These are phyloP conservation scores for Drosophila kurseongensis DNA, from an alignment of 1,140 invertebrate genomes.

Conservation along the genomic window DNA sequence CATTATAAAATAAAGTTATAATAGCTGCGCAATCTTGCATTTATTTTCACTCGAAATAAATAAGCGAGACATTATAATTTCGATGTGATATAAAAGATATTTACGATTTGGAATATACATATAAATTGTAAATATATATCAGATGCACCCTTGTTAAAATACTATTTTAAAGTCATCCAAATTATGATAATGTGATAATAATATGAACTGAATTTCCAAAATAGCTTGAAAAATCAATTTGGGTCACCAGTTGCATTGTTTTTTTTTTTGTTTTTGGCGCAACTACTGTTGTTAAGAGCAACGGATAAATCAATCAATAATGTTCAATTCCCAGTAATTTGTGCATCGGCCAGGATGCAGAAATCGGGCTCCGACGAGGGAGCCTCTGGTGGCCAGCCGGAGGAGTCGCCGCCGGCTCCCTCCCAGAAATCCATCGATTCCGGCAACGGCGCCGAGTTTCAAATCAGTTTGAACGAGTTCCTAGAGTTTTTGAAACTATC, in stretches of 20 bases:
- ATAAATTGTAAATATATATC: no score
- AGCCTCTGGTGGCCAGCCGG: constrained; percentile 39
- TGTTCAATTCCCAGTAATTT: constrained; percentile 43
- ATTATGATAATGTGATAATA: no score
- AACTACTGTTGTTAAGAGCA: constrained; percentile 39
- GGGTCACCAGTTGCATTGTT: constrained; percentile 22
- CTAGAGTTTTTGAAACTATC: constrained; percentile 83
- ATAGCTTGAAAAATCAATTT: constrained; percentile 3
- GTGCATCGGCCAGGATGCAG: constrained; percentile 35
- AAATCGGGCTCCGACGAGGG: constrained; percentile 51
- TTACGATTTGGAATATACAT: no score
- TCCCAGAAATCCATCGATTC: constrained; percentile 16
- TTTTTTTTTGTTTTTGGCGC: constrained; percentile 10
- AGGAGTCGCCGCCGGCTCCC: constrained; percentile 33
- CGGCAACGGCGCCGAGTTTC: constrained; percentile 56
- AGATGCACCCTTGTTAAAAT: no score
- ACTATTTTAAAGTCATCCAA: no score
- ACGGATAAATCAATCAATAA: constrained; percentile 44
- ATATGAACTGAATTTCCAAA: no score
- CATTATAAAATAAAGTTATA: background rate
- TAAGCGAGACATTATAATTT: no score
- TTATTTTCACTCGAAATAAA: no score
- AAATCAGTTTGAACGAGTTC: constrained; percentile 82
- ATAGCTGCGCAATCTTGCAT: no score
- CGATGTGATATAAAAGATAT: no score